Evolutionary conservation across 2,797 vertebrate species (phyloP), one percentile per base, ranked within the genome.

Genomic region (Vultur gryphus): DNA sequence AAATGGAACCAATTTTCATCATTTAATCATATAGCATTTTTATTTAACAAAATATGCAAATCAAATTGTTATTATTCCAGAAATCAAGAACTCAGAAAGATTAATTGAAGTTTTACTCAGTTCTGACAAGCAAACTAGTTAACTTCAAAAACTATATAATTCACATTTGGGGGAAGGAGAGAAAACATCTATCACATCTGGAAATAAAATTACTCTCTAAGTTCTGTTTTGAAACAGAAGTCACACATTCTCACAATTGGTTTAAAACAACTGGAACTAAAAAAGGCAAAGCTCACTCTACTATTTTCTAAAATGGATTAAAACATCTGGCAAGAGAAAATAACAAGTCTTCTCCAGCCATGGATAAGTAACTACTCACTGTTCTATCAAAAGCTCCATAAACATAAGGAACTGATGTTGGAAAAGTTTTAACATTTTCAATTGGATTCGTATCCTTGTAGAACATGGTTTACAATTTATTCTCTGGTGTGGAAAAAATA

Each of bases 1-100:
- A 97, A 95, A 93, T 52, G 33, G 51, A 67, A 92, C 6, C 15
- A 84, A 54, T 90, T 87, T 93, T 89, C 39, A 81, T 93, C 62
- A 94, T 89, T 97, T 95, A 96, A 96, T 95, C 84, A 96, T 41
- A 85, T 35, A 89, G 35, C 26, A 37, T 76, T 90, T 94, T 90
- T 92, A 82, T 72, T 95, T 55, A 61, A 88, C 76, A 87, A 90
- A 96, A 93, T 90, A 96, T 78, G 73, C 78, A 95, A 97, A 97
- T 89, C 4, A 93, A 89, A 92, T 83, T 95, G 69, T 78, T 83
- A 91, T 90, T 97, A 95, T 88, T 61, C 80, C 67, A 96, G 73
- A 96, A 96, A 95, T 77, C 29, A 95, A 93, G 59, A 85, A 69
- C 72, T 92, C 51, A 67, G 48, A 96, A 94, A 24, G 16, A 84